These are phyloP conservation scores for Elegia similella DNA, from an alignment of 2,888 invertebrate genomes.

Conservation along the genomic window DNA sequence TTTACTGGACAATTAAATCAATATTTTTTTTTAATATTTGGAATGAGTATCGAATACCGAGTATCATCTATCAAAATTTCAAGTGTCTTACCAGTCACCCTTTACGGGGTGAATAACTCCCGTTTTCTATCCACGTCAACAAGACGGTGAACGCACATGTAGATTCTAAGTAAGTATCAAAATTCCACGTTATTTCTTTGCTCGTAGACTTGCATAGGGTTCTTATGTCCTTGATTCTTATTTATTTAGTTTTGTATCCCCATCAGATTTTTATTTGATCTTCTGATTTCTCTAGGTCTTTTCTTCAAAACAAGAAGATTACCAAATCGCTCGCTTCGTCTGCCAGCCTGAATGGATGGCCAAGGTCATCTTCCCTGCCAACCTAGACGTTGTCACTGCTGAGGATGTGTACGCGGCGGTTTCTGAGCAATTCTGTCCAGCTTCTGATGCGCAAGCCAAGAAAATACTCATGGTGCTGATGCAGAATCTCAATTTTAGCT, in stretches of 20 bases:
- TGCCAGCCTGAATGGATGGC: constrained; percentile 57
- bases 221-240: no score
- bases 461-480: constrained; percentile 61
- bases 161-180: no score
- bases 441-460: constrained; percentile 60
- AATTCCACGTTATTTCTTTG: no score
- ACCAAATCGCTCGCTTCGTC: constrained; percentile 49
- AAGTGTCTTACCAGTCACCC: no score
- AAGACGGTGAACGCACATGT: no score
- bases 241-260: background rate
- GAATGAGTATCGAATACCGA: no score
- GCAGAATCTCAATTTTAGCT: constrained; percentile 63
- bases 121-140: no score
- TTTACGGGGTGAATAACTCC: no score
- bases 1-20: no score
- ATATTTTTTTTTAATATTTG: no score
- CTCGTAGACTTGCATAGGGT: no score
- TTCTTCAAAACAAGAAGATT: constrained; percentile 41
- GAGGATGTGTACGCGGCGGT: constrained; percentile 61
- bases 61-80: no score
- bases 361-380: constrained; percentile 41
- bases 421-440: constrained; percentile 68
- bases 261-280: background rate
- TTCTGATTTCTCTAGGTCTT: constrained; percentile 44
- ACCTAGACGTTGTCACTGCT: constrained; percentile 46